Conservation (phyloP, 2,888 invertebrate species). For the Neoscelio sp. region DNA sequence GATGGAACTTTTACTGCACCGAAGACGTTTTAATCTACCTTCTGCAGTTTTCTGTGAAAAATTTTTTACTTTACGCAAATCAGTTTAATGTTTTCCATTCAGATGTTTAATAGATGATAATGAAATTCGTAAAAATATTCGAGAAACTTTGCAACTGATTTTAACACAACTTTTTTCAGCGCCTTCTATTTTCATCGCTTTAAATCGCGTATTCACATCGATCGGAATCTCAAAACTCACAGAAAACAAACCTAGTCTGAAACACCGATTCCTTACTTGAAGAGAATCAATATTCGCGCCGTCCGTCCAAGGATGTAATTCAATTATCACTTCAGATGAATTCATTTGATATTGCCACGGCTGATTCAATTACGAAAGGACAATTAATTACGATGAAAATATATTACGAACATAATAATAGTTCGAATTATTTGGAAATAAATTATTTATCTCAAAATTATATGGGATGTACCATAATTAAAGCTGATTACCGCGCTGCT, state of each 20-base stretch:
- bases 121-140: constrained; percentile 2
- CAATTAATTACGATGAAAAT: constrained; percentile 44
- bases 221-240: constrained; percentile 44
- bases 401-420: constrained; percentile 23
- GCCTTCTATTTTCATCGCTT: constrained; percentile 44
- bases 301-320: constrained; percentile 52
- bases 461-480: constrained; percentile 31
- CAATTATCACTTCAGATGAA: constrained; percentile 54
- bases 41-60: constrained; percentile 33
- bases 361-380: constrained; percentile 41
- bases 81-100: constrained; percentile 1
- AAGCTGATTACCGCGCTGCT: constrained; percentile 35
- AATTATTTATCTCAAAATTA: constrained; percentile 46
- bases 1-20: constrained; percentile 51
- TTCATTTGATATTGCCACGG: constrained; percentile 29
- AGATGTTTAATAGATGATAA: constrained; percentile 3
- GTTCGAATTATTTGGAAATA: constrained; percentile 42
- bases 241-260: constrained; percentile 31
- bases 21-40: constrained; percentile 58
- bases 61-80: background rate
- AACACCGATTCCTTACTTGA: constrained; percentile 35
- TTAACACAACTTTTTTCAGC: background rate
- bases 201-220: constrained; percentile 30
- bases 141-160: background rate
- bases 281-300: constrained; percentile 53